These are phyloP conservation scores for Calameuta idolon DNA, from an alignment of 2,888 invertebrate genomes.

Conservation along the genomic window DNA sequence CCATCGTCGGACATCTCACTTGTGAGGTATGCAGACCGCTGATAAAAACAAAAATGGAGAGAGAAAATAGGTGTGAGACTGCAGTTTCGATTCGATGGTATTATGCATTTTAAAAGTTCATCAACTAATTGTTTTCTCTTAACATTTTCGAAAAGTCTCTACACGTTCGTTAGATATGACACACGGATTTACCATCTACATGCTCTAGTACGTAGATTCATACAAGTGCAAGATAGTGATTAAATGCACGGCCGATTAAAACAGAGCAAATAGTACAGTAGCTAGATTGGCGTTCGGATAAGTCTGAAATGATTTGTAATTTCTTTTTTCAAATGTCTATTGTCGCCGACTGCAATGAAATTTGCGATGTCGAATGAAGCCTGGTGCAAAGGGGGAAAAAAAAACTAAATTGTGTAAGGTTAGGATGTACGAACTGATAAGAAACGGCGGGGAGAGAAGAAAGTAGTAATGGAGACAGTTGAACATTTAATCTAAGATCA, in stretches of 20 bases:
- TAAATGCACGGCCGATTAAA: neutral
- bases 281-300: neutral
- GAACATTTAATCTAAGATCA: constrained; percentile 26
- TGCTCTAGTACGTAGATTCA: neutral
- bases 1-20: neutral
- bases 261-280: neutral
- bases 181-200: constrained; percentile 1
- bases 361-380: neutral
- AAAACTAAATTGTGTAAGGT: constrained; percentile 17
- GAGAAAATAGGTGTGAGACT: constrained; percentile 19
- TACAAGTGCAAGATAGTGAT: neutral
- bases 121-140: neutral
- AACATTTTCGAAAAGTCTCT: neutral
- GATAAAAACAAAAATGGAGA: constrained; percentile 1
- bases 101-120: constrained; percentile 6
- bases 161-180: constrained; percentile 4
- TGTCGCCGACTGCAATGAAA: neutral
- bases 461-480: constrained; percentile 17
- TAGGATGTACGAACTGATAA: constrained; percentile 9
- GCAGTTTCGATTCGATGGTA: constrained; percentile 23
- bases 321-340: neutral
- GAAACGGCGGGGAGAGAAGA: neutral
- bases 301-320: neutral
- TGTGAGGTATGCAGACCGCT: neutral
- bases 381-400: constrained; percentile 6